A percentile compares a stretch with the other conserved stretches of the same genome.
Conservation (phyloP, 2,797 vertebrate genomes). For the Discoglossus pictus region DNA sequence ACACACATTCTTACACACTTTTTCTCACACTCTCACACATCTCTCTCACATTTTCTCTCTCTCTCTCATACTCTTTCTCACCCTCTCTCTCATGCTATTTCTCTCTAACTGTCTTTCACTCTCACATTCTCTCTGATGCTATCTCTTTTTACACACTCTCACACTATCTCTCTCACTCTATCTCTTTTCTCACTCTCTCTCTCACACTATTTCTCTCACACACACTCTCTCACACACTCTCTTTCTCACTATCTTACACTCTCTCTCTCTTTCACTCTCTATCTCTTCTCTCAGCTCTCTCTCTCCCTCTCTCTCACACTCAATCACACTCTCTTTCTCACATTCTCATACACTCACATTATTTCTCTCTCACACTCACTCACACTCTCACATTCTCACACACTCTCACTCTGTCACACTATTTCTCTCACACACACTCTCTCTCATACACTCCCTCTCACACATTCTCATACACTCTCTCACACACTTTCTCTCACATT, state of each 20-base stretch:
- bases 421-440: not conserved
- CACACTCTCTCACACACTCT: not conserved
- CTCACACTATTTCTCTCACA: not conserved
- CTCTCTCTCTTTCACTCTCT: not conserved
- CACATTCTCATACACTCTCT: not conserved
- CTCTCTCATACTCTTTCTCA: no score
- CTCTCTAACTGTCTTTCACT: no score
- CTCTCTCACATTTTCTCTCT: no score
- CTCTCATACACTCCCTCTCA: not conserved
- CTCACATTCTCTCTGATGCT: no score
- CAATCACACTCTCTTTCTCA: not conserved
- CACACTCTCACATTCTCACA: not conserved
- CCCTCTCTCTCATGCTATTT: no score
- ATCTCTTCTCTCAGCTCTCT: not conserved
- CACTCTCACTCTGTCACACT: not conserved
- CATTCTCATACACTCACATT: not conserved
- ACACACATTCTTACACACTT: no score
- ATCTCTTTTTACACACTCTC: no score
- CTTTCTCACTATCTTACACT: not conserved
- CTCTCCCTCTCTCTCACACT: not conserved
- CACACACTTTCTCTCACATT: not conserved
- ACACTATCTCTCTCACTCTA: slow-evolving; percentile 4
- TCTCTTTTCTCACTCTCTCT: not conserved
- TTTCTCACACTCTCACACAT: no score
- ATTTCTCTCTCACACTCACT: not conserved